These are phyloP conservation scores for Rhingia campestris DNA, from an alignment of 2,888 invertebrate species.

Conservation along the genomic window DNA sequence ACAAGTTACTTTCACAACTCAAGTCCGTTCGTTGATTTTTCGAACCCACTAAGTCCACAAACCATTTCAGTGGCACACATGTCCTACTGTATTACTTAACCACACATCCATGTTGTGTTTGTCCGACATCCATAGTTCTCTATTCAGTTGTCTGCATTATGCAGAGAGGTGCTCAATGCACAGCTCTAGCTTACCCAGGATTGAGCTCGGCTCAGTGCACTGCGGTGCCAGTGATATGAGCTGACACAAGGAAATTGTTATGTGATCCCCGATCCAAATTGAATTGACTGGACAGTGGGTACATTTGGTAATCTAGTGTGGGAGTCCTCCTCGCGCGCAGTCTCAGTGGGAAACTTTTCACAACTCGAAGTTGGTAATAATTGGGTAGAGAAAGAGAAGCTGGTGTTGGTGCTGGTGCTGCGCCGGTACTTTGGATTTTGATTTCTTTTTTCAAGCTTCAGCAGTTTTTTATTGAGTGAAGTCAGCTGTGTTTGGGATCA, in stretches of 20 bases:
- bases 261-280: constrained; percentile 48
- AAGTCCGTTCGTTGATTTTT: constrained; percentile 28
- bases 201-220: not conserved
- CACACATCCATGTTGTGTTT: not conserved
- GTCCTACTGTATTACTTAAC: constrained; percentile 32
- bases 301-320: constrained; percentile 33
- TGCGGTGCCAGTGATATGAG: constrained; percentile 29
- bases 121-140: constrained; percentile 35
- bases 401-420: not conserved
- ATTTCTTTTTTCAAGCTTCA: constrained; percentile 23
- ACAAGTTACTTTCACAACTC: not conserved
- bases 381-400: constrained; percentile 59
- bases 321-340: constrained; percentile 54
- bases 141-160: constrained; percentile 44
- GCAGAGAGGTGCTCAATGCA: constrained; percentile 42
- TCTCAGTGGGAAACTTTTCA: constrained; percentile 51
- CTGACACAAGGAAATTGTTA: constrained; percentile 69
- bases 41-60: constrained; percentile 18
- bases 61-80: constrained; percentile 49
- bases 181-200: constrained; percentile 4
- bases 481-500: constrained; percentile 47
- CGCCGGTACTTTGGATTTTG: not conserved
- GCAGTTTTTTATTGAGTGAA: constrained; percentile 8
- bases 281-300: constrained; percentile 48
- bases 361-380: constrained; percentile 32